Percentiles rank a stretch among this genome's conserved stretches.
phyloP scores from a whole-genome alignment of 2,113 vertebrate species.

The Atractosteus spatula region DNA sequence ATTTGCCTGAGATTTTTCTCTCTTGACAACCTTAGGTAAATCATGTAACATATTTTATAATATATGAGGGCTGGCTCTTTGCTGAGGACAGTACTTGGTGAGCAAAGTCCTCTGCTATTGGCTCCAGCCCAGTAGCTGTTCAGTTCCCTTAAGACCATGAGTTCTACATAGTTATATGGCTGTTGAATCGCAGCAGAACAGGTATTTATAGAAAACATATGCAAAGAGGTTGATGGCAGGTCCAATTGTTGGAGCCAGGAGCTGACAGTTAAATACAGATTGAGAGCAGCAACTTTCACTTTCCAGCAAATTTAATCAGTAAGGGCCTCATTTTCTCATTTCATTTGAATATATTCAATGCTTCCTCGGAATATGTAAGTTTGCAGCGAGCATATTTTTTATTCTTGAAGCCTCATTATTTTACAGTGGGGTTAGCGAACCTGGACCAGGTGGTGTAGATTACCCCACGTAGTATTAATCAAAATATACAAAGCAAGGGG shows the following conservation, averaged over 20 bases:
- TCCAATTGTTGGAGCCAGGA: slow-evolving; percentile 67
- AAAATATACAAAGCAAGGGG: slow-evolving; percentile 79
- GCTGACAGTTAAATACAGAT: slow-evolving; percentile 76
- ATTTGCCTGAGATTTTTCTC: slow-evolving; percentile 90
- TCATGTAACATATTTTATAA: slow-evolving; percentile 82
- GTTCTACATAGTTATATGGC: slow-evolving; percentile 59
- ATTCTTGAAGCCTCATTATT: slow-evolving; percentile 91
- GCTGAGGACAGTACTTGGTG: slow-evolving; percentile 62
- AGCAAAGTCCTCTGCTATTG: slow-evolving; percentile 68
- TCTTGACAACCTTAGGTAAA: slow-evolving; percentile 92
- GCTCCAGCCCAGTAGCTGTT: slow-evolving; percentile 63
- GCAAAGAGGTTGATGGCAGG: slow-evolving; percentile 67
- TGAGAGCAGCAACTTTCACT: slow-evolving; percentile 64
- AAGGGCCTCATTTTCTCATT: slow-evolving; percentile 70
- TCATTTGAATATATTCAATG: slow-evolving; percentile 76
- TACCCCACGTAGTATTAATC: slow-evolving; percentile 80
- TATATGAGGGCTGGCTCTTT: slow-evolving; percentile 72
- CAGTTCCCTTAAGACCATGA: slow-evolving; percentile 71
- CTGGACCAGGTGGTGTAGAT: slow-evolving; percentile 58
- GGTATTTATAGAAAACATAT: slow-evolving; percentile 79
- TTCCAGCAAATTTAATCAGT: slow-evolving; percentile 73
- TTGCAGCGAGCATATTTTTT: slow-evolving; percentile 77
- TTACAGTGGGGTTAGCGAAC: slow-evolving; percentile 79
- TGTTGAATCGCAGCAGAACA: slow-evolving; percentile 64
- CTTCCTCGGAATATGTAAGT: slow-evolving; percentile 66